A percentile compares a stretch with the other conserved stretches of the same genome.
These are phyloP conservation scores for Jaculus jaculus DNA, from an alignment of 2,113 vertebrate genomes.

Conservation along the genomic window DNA sequence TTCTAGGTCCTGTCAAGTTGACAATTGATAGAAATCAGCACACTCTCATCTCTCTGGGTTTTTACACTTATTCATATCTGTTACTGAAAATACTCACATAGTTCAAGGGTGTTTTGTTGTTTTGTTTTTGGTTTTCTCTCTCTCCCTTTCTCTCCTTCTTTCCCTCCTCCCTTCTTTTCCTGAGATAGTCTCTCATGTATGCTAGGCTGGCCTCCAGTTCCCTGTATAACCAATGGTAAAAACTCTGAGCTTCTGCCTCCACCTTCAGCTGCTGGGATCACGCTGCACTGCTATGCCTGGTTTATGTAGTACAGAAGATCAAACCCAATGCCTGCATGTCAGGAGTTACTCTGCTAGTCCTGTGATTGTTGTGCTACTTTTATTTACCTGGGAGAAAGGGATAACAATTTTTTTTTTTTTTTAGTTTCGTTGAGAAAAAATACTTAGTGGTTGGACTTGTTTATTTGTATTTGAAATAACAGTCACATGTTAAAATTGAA, in stretches of 20 bases:
- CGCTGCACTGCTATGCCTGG: too few relatives aligned
- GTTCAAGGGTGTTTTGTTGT: background rate
- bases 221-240: too few relatives aligned
- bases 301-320: background rate
- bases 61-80: background rate
- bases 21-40: too few relatives aligned
- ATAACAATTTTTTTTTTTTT: background rate
- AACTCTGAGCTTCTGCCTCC: background rate
- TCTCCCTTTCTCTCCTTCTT: too few relatives aligned
- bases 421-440: background rate
- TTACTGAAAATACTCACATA: background rate
- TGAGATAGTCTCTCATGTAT: too few relatives aligned
- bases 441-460: background rate
- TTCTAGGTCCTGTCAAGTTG: too few relatives aligned
- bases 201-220: too few relatives aligned
- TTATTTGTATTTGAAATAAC: background rate
- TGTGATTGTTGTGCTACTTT: conserved; percentile 12
- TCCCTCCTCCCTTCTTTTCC: too few relatives aligned
- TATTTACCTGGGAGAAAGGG: background rate
- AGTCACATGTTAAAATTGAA: conserved; percentile 34
- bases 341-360: background rate
- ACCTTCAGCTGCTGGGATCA: background rate
- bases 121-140: background rate
- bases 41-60: background rate
- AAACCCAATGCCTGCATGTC: background rate